These are phyloP conservation scores for Copsychus sechellarum DNA, from an alignment of 2,113 vertebrate species.

Conservation along the genomic window DNA sequence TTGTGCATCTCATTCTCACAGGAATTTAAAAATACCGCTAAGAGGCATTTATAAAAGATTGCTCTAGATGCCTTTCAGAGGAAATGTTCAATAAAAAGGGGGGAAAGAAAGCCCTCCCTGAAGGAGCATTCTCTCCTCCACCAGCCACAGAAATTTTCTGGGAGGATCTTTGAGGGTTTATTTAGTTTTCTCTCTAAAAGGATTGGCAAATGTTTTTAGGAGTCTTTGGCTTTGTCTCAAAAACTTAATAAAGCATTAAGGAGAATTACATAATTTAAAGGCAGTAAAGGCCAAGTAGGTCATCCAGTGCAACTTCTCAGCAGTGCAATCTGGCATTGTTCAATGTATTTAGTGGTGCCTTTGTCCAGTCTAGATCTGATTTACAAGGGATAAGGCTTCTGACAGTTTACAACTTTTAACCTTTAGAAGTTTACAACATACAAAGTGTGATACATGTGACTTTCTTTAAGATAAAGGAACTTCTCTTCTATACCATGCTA, in stretches of 20 bases:
- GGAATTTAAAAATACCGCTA: neutral
- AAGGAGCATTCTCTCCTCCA: neutral
- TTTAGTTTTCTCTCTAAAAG: neutral
- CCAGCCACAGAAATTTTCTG: neutral
- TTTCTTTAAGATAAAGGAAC: neutral
- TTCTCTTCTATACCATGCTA: neutral
- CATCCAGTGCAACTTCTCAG: neutral
- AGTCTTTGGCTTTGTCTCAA: conserved; percentile 2
- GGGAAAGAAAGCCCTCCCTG: neutral
- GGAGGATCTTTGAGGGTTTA: neutral
- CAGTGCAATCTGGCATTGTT: neutral
- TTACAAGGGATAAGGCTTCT: neutral
- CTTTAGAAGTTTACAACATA: neutral
- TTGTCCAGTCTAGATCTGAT: neutral
- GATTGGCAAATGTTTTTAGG: neutral
- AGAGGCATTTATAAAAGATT: neutral
- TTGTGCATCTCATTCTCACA: neutral
- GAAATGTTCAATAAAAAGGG: neutral
- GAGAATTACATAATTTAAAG: conserved; percentile 30
- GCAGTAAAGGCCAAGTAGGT: neutral
- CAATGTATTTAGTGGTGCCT: neutral
- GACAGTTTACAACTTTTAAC: neutral
- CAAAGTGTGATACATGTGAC: neutral
- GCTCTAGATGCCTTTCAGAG: neutral
- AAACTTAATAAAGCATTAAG: neutral